Evolutionary conservation across 2,888 invertebrate genomes (phyloP).

Genomic region (Lithophane socia): DNA sequence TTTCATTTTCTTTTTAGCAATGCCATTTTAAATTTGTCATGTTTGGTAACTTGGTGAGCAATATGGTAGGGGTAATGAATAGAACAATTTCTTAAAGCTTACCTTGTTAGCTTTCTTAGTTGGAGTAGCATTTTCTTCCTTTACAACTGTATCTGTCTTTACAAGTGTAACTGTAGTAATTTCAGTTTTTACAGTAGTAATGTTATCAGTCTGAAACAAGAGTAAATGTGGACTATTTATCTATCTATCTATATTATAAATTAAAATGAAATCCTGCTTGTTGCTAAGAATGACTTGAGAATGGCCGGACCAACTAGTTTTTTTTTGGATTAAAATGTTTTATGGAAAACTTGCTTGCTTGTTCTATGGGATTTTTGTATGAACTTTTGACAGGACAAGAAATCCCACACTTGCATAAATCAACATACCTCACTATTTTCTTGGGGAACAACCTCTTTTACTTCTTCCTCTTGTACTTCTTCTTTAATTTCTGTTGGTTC

Average conservation of each 20-base stretch:
- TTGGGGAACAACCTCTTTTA: constrained; percentile 7
- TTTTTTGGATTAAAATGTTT: neutral
- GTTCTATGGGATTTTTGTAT: neutral
- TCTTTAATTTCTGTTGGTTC: constrained; percentile 21
- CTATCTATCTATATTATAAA: neutral
- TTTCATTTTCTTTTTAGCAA: too few species aligned
- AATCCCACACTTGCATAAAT: neutral
- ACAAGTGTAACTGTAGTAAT: too few species aligned
- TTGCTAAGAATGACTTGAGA: neutral
- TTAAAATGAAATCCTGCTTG: neutral
- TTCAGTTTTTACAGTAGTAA: constrained; percentile 41
- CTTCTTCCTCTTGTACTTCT: constrained; percentile 16
- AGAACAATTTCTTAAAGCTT: neutral
- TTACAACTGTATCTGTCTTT: constrained; percentile 21
- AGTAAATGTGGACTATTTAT: neutral
- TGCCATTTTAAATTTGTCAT: too few species aligned
- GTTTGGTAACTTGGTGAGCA: too few species aligned
- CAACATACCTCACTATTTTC: constrained; percentile 26
- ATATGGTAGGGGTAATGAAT: neutral
- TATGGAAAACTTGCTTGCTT: neutral
- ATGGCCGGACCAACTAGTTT: neutral
- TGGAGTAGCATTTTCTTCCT: constrained; percentile 36
- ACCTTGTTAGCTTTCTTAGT: constrained; percentile 64
- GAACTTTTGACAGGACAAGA: neutral
- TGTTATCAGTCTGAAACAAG: constrained; percentile 48